Conservation (phyloP, 2,113 vertebrate genomes). For the Ia io region DNA sequence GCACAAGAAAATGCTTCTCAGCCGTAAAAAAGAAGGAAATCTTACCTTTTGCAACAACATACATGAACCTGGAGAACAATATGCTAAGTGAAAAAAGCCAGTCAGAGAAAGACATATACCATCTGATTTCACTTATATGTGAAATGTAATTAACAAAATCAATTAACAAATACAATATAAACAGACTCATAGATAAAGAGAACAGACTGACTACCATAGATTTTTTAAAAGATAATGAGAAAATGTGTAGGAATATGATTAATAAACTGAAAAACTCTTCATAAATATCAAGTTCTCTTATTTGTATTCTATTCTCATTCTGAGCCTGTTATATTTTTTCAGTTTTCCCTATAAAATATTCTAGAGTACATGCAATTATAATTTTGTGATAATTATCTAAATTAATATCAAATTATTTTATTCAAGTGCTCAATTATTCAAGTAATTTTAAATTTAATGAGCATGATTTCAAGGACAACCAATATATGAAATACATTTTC, state of each 20-base stretch:
- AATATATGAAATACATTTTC: not conserved
- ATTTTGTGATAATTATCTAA: conserved; percentile 4
- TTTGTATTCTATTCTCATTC: not conserved
- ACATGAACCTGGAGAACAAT: not conserved
- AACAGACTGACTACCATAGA: not conserved
- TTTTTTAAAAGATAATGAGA: not conserved
- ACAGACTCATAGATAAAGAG: not conserved
- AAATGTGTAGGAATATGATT: not conserved
- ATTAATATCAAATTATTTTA: conserved; percentile 27
- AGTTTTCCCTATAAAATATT: not conserved
- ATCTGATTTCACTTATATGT: not conserved
- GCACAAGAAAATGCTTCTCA: not conserved
- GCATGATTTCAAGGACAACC: not conserved
- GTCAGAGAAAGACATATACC: not conserved
- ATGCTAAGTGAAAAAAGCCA: not conserved
- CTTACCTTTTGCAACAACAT: not conserved
- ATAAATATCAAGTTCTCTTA: not conserved
- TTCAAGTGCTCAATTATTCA: not conserved
- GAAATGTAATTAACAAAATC: not conserved
- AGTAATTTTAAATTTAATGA: conserved; percentile 1
- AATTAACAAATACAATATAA: not conserved
- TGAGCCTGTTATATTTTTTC: not conserved
- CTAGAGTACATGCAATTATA: not conserved
- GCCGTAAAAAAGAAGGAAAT: not conserved
- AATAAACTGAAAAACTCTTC: conserved; percentile 1